Evolutionary conservation across 2,113 vertebrate species (phyloP).

Genomic region (Pavo muticus): DNA sequence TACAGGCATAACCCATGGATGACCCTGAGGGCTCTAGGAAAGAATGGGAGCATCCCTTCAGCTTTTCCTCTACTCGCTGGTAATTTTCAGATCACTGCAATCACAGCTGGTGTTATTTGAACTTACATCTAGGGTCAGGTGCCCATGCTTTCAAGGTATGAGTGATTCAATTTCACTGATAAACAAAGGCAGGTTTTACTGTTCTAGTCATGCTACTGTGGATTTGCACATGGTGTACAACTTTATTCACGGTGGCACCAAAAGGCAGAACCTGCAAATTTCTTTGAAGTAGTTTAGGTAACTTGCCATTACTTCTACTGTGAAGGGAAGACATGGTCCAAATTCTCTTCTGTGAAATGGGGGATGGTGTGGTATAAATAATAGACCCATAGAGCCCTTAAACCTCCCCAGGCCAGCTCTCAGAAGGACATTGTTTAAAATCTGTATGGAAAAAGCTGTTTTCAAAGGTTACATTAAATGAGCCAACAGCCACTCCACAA

Average conservation of each 20-base stretch:
- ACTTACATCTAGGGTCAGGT: not conserved
- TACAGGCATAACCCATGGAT: not conserved
- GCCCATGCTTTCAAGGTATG: not conserved
- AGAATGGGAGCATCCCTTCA: not conserved
- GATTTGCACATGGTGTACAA: not conserved
- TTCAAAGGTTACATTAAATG: slow-evolving; percentile 44
- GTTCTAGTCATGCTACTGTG: not conserved
- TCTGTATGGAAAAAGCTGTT: not conserved
- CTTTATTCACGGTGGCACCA: rapidly evolving
- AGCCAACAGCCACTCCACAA: slow-evolving; percentile 23
- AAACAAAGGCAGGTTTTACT: not conserved
- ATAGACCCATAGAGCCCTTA: not conserved
- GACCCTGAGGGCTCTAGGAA: not conserved
- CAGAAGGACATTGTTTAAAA: not conserved
- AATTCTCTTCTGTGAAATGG: not conserved
- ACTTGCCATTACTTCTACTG: not conserved
- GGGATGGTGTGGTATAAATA: not conserved
- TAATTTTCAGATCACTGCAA: not conserved
- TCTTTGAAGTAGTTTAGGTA: not conserved
- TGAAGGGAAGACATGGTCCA: not conserved
- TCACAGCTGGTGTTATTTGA: not conserved
- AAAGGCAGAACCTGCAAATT: not conserved
- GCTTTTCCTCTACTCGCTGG: not conserved
- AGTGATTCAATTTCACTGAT: not conserved
- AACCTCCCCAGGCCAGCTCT: not conserved